Base-by-base conservation (phyloP, 2,113 vertebrate genomes). In the Connochaetes taurinus region DNA sequence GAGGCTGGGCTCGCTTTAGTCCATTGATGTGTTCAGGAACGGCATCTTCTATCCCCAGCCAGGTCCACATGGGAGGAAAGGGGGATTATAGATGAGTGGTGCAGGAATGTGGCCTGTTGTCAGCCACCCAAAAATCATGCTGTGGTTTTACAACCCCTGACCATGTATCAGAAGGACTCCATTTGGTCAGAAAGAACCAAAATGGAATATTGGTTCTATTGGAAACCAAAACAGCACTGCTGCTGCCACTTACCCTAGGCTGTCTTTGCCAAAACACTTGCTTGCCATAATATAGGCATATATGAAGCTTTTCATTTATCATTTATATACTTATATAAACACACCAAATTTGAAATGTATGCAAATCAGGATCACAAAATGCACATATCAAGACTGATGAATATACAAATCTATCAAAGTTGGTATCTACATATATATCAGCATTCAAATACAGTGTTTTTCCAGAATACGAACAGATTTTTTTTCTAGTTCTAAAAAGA, bases 401-500 rank as follows among this genome's bases (percentile, higher is more conserved):
- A 17, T 11, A 25, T 36, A 21, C 8, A 50, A 16, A 64, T 91
- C 23, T 53, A n/a, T 91, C 50, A 87, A 27, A 58, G 45, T 67
- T 45, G 23, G 36, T 31, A 12, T 40, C 31, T 13, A 15, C 40
- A 81, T n/a, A 13, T n/a, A 53, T 91, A 60, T 83, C 60, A 82
- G 7, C 33, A 29, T 91, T 53, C 96, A 80, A 71, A 40, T 82
- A 53, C 17, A 80, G 27, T 80, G 2, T 55, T 29, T 55, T 92
- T 94, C 57, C n/a, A 43, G 53, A 95, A 86, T 52, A 53, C 2
- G 36, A 62, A 47, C 7, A 40, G 3, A 7, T 76, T 64, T 58
- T 93, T 62, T 67, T 97, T 60, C n/a, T 84, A 47, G 21, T 78
- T 92, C 71, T 92, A 52, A 53, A 95, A 80, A 45, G 29, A 83